Percentiles rank a stretch among this genome's conserved stretches.
These are phyloP conservation scores for Lamproptera curius DNA, from an alignment of 2,888 invertebrate genomes.

Conservation along the genomic window DNA sequence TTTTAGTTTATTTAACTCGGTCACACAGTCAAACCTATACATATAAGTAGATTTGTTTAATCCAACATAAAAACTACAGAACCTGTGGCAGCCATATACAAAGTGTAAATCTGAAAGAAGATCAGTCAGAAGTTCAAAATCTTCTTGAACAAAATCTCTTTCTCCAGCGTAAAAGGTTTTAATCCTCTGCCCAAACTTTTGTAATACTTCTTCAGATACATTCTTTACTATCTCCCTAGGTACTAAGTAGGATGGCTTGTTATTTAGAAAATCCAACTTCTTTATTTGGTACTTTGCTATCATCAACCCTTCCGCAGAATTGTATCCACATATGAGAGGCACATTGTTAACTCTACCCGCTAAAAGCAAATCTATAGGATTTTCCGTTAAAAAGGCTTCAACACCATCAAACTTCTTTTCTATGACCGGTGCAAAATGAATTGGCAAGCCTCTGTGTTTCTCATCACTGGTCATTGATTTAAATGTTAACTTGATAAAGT, in stretches of 20 bases:
- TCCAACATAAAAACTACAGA: slow-evolving; percentile 28
- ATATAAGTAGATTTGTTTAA: slow-evolving; percentile 27
- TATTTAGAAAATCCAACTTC: slow-evolving; percentile 33
- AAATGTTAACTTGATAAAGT: slow-evolving; percentile 32
- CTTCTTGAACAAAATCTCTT: slow-evolving; percentile 26
- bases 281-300: slow-evolving; percentile 25
- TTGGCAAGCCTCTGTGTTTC: slow-evolving; percentile 33
- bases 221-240: slow-evolving; percentile 32
- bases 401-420: slow-evolving; percentile 37
- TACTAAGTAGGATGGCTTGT: slow-evolving; percentile 31
- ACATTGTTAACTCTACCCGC: slow-evolving; percentile 31
- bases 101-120: slow-evolving; percentile 30
- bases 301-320: slow-evolving; percentile 38
- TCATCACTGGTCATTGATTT: slow-evolving; percentile 35
- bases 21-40: slow-evolving; percentile 36
- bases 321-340: slow-evolving; percentile 40
- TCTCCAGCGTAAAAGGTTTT: slow-evolving; percentile 34
- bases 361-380: slow-evolving; percentile 33
- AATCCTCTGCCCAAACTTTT: slow-evolving; percentile 31
- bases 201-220: slow-evolving; percentile 23
- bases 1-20: slow-evolving; percentile 36
- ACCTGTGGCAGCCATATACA: slow-evolving; percentile 30
- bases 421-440: slow-evolving; percentile 40
- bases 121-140: slow-evolving; percentile 23
- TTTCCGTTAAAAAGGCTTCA: slow-evolving; percentile 36